Conservation (phyloP, 2,113 vertebrate genomes). For the Nothoprocta perdicaria region DNA sequence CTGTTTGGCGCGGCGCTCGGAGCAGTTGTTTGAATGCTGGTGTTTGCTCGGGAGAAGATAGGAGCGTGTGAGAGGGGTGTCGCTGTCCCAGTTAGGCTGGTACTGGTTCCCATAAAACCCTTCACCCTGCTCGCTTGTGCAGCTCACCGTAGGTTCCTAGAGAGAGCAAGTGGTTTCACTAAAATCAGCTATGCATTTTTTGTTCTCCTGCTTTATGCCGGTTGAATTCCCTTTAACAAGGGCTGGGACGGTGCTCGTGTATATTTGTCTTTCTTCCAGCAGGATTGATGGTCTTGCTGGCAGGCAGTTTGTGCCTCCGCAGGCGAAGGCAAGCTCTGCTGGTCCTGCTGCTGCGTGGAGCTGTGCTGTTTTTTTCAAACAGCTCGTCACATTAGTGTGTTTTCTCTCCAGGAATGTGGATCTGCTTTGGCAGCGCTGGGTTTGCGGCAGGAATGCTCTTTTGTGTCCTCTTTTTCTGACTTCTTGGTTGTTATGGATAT, state of each 20-base stretch:
- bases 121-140: background rate
- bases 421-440: background rate
- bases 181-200: rapidly evolving
- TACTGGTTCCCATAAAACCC: background rate
- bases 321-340: background rate
- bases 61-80: background rate
- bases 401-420: background rate
- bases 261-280: background rate
- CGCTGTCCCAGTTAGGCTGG: background rate
- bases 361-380: background rate
- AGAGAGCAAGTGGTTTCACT: background rate
- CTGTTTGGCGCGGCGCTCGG: background rate
- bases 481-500: background rate
- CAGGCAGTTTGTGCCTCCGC: background rate
- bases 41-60: background rate
- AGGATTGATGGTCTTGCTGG: background rate
- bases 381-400: background rate
- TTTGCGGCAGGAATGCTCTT: background rate
- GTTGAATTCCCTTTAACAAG: background rate
- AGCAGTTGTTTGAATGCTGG: background rate
- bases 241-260: background rate
- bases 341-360: background rate
- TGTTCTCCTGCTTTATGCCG: rapidly evolving
- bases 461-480: background rate
- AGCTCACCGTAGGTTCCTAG: background rate